Evolutionary conservation across 2,113 vertebrate species (phyloP).

Genomic region (Calyptomena viridis): DNA sequence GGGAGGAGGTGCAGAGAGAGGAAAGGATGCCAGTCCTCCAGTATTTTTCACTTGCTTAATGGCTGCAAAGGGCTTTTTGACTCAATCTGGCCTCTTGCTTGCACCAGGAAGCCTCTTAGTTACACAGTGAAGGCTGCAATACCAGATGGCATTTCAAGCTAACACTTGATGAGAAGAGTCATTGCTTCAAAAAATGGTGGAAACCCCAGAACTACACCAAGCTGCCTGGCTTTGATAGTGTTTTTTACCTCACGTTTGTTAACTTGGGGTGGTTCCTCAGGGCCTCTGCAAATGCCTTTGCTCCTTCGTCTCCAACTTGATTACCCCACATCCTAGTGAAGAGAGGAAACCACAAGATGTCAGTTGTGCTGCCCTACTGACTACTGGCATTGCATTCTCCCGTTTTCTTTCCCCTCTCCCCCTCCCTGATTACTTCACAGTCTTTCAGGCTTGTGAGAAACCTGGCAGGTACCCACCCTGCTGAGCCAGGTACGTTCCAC

Average conservation of each 20-base stretch:
- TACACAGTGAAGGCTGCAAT: neutral
- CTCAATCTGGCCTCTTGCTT: neutral
- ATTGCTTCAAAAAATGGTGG: neutral
- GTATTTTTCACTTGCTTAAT: neutral
- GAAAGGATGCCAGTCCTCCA: neutral
- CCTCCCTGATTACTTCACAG: neutral
- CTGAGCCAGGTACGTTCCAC: neutral
- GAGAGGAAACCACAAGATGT: neutral
- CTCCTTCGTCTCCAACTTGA: slow-evolving; percentile 87
- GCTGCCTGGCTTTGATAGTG: neutral
- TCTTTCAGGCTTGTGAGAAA: neutral
- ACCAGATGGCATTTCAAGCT: neutral
- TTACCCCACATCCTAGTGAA: slow-evolving; percentile 94
- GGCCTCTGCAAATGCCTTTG: slow-evolving; percentile 87
- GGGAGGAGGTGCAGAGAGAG: neutral
- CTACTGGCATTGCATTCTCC: neutral
- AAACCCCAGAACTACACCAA: neutral
- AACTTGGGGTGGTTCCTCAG: slow-evolving; percentile 84
- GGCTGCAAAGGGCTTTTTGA: neutral
- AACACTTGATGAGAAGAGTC: neutral
- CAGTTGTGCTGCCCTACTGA: neutral
- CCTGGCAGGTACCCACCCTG: neutral
- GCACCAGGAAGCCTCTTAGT: neutral
- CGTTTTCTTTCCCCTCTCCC: neutral
- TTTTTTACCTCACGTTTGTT: slow-evolving; percentile 84